Conservation (phyloP, 2,797 vertebrate species). For the Diglossa cyanea region DNA sequence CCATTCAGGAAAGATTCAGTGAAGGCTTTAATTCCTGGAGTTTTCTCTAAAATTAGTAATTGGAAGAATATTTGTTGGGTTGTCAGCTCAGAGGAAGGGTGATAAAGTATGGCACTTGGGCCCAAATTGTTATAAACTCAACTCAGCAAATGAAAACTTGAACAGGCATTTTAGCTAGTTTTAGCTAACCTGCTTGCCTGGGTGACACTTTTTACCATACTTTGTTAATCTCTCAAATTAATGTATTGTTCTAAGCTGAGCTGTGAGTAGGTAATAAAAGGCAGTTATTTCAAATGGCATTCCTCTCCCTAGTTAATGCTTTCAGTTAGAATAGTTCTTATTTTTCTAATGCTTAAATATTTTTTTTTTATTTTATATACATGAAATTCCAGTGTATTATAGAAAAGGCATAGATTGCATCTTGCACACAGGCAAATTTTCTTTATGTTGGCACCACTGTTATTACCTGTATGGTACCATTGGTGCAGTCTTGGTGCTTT, state of each 20-base stretch:
- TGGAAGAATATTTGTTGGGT: not conserved
- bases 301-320: not conserved
- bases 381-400: not conserved
- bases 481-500: not conserved
- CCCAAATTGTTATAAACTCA: not conserved
- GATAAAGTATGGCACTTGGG: not conserved
- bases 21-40: not conserved
- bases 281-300: not conserved
- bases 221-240: not conserved
- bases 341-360: not conserved
- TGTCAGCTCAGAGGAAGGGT: not conserved
- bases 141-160: not conserved
- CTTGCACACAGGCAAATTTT: not conserved
- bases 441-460: not conserved
- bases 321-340: not conserved
- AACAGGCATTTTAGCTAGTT: not conserved
- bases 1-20: not conserved
- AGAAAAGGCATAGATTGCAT: not conserved
- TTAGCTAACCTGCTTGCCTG: not conserved
- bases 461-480: not conserved
- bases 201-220: not conserved
- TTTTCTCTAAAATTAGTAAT: not conserved
- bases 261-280: not conserved
- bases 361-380: not conserved
- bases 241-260: not conserved